These are phyloP conservation scores for Ifrita kowaldi DNA, from an alignment of 2,113 vertebrate genomes.

Conservation along the genomic window DNA sequence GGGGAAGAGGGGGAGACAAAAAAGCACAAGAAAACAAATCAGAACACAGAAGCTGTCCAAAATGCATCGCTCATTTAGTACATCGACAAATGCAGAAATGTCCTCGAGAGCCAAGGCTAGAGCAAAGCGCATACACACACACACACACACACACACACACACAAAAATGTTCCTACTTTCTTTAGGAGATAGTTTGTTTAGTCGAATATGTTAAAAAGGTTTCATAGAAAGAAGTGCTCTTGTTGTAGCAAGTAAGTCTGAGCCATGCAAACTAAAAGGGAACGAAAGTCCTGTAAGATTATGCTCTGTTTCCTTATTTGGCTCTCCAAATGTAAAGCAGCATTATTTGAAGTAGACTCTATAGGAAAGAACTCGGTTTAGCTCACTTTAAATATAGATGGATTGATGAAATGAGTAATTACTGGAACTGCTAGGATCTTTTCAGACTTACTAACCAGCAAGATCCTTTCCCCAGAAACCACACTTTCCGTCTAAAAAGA, in stretches of 20 bases:
- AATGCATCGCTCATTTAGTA: constrained; percentile 41
- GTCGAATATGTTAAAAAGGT: background rate
- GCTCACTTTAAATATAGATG: constrained; percentile 13
- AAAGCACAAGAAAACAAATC: constrained; percentile 54
- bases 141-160: background rate
- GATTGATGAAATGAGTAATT: constrained; percentile 40
- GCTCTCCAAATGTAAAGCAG: constrained; percentile 32
- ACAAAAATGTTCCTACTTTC: background rate
- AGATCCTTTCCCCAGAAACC: background rate
- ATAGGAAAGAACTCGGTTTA: constrained; percentile 7
- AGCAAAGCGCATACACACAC: background rate
- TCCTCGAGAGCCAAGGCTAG: background rate
- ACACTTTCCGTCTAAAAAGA: background rate
- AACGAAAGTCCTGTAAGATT: constrained; percentile 18
- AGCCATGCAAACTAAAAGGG: background rate
- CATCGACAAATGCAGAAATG: constrained; percentile 1
- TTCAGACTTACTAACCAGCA: background rate
- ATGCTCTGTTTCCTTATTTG: constrained; percentile 40
- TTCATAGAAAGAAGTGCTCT: constrained; percentile 19
- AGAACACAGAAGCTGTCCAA: constrained; percentile 58
- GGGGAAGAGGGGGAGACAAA: background rate
- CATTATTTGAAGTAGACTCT: constrained; percentile 42
- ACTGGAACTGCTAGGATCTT: constrained; percentile 3
- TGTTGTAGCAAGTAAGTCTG: background rate
- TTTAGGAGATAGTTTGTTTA: constrained; percentile 46